Evolutionary conservation across 2,113 vertebrate species (phyloP), one percentile per base, ranked within the genome.

Genomic region (Pseudolaguvia tuberculata): DNA sequence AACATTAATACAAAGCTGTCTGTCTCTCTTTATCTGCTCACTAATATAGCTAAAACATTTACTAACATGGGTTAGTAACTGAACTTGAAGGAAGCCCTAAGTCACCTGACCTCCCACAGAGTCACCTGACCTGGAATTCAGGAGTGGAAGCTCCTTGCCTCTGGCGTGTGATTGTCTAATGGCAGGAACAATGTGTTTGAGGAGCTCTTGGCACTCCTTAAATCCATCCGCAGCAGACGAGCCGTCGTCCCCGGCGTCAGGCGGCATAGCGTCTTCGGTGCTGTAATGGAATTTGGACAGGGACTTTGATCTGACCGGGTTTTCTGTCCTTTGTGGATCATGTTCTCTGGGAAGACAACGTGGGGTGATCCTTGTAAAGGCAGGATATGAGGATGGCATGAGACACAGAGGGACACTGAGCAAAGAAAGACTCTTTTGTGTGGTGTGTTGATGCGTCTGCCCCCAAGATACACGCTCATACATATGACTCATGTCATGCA

Each of bases 371-470:
- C 17, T 76, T 67, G 83, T 73, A 77, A 76, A 75, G 78, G 31
- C 13, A 85, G 83, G 85, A 82, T 83, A 80, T 87, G 83, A 83
- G 86, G 86, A 86, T 82, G 82, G 82, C 74, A 79, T 21, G 85
- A 83, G 82, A 90, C 88, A 90, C 89, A 85, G 79, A 63, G 83
- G 87, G 81, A 84, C 73, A 86, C 78, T 78, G 62, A 79, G 77
- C 78, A 75, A 87, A 90, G 85, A 91, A 90, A 85, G 83, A 80
- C 82, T 86, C 89, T 88, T 88, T 89, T 90, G 88, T 91, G 81
- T 29, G 78, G 79, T 23, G 27, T 51, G 78, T 83, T 80, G 85
- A 89, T 80, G 85, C 83, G 82, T 86, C 85, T 85, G 86, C 83
- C 88, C 86, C 72, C 45, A 82, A 84, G 90, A 87, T 86, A 82